These are phyloP conservation scores for Drosophila tani DNA, from an alignment of 1,140 invertebrate species.

Conservation along the genomic window DNA sequence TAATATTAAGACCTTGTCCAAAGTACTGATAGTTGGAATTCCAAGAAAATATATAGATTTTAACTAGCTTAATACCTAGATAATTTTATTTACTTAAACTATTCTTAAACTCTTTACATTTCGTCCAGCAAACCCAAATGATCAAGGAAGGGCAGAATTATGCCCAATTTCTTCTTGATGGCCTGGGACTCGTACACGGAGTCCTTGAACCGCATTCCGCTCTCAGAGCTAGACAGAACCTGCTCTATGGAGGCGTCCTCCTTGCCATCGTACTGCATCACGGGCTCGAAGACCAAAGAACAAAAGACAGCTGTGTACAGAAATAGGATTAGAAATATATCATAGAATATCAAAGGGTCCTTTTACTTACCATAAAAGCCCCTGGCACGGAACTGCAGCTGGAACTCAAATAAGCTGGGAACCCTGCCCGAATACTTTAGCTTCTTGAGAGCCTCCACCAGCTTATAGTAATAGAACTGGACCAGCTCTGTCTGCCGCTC, in stretches of 20 bases:
- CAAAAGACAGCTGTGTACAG: slow-evolving; percentile 34
- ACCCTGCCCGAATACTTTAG: slow-evolving; percentile 53
- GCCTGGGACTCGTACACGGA: slow-evolving; percentile 43
- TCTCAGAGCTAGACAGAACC: slow-evolving; percentile 21
- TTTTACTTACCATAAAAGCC: slow-evolving; percentile 60
- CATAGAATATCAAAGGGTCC: not conserved
- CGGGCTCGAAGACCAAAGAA: slow-evolving; percentile 48
- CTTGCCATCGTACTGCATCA: slow-evolving; percentile 57
- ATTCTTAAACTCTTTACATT: slow-evolving; percentile 28
- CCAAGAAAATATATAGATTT: not conserved
- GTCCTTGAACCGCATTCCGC: slow-evolving; percentile 36
- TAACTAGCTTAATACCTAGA: not conserved
- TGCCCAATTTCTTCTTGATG: slow-evolving; percentile 44
- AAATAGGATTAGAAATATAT: not conserved
- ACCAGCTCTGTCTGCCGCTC: slow-evolving; percentile 53
- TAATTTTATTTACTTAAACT: slow-evolving; percentile 12
- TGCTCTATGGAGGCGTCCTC: slow-evolving; percentile 68
- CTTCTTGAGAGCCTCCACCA: slow-evolving; percentile 48
- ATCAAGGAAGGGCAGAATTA: slow-evolving; percentile 59
- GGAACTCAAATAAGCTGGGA: slow-evolving; percentile 68
- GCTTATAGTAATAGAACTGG: slow-evolving; percentile 66
- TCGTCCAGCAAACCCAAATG: slow-evolving; percentile 68
- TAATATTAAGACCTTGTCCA: not conserved
- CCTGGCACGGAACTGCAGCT: slow-evolving; percentile 53
- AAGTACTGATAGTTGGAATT: not conserved